Conservation (phyloP, 2,888 invertebrate species). For the Sturmia bella region DNA sequence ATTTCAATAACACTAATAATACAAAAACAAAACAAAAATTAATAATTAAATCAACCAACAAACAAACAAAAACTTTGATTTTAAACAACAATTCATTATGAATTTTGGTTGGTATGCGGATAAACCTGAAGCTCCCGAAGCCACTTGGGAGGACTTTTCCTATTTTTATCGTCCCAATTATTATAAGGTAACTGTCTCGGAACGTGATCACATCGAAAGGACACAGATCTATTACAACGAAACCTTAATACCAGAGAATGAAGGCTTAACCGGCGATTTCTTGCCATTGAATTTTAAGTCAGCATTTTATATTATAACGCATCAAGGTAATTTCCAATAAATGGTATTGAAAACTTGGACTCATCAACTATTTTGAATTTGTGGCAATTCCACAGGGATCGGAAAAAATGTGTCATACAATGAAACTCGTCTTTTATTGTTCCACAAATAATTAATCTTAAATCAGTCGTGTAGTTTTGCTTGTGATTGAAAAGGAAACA, state of each 20-base stretch:
- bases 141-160: slow-evolving; percentile 83
- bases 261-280: slow-evolving; percentile 80
- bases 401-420: no score
- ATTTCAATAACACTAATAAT: neutral
- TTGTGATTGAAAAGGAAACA: no score
- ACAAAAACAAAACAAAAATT: slow-evolving; percentile 35
- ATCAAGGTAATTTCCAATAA: slow-evolving; percentile 81
- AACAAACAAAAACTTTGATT: slow-evolving; percentile 52
- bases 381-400: no score
- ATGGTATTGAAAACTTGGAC: neutral
- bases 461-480: no score
- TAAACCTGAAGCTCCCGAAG: slow-evolving; percentile 81
- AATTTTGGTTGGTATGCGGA: slow-evolving; percentile 81
- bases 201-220: slow-evolving; percentile 81
- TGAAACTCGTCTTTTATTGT: no score
- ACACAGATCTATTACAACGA: slow-evolving; percentile 80
- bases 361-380: no score
- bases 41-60: slow-evolving; percentile 32
- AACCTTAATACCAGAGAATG: slow-evolving; percentile 79
- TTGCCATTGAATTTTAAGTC: slow-evolving; percentile 81
- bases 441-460: no score
- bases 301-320: slow-evolving; percentile 81
- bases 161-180: slow-evolving; percentile 81
- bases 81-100: slow-evolving; percentile 72
- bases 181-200: slow-evolving; percentile 82